phyloP scores from a whole-genome alignment of 2,797 vertebrate species.

The Borostomias antarcticus region DNA sequence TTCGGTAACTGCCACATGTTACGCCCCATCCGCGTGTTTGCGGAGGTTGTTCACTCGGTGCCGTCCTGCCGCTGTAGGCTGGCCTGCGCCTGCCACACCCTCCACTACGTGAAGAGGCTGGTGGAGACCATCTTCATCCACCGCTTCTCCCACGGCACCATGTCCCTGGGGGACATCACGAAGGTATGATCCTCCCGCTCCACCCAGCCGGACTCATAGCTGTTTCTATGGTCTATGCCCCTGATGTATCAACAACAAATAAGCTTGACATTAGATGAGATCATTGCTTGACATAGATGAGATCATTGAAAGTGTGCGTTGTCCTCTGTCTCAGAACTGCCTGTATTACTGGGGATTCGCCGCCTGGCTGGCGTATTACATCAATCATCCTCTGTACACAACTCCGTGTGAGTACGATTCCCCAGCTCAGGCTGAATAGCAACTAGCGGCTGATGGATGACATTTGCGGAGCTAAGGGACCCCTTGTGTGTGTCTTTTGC shows the following conservation, averaged over 20 bases:
- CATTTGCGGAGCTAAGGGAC: not conserved
- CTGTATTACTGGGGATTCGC: constrained; percentile 80
- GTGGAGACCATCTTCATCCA: constrained; percentile 78
- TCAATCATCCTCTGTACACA: constrained; percentile 81
- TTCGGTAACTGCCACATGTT: not conserved
- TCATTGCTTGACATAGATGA: constrained; percentile 17
- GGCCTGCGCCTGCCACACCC: constrained; percentile 78
- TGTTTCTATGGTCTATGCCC: not conserved
- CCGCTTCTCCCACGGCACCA: constrained; percentile 74
- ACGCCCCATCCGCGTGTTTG: too few relatives aligned
- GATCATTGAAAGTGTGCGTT: constrained; percentile 14
- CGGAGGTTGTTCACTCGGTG: too few relatives aligned
- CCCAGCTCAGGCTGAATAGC: constrained; percentile 23
- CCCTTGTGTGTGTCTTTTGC: constrained; percentile 43
- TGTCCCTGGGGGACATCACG: constrained; percentile 68
- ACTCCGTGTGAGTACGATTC: constrained; percentile 79
- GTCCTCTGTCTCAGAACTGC: constrained; percentile 65
- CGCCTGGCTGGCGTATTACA: constrained; percentile 82
- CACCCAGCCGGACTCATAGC: not conserved
- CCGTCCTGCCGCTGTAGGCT: constrained; percentile 65
- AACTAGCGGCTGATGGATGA: constrained; percentile 23
- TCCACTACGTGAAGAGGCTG: constrained; percentile 77
- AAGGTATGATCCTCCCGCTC: constrained; percentile 55
- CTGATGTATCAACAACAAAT: not conserved
- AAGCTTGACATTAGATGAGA: not conserved